phyloP scores from a whole-genome alignment of 2,888 invertebrate species.

The Gymnosoma rotundatum region DNA sequence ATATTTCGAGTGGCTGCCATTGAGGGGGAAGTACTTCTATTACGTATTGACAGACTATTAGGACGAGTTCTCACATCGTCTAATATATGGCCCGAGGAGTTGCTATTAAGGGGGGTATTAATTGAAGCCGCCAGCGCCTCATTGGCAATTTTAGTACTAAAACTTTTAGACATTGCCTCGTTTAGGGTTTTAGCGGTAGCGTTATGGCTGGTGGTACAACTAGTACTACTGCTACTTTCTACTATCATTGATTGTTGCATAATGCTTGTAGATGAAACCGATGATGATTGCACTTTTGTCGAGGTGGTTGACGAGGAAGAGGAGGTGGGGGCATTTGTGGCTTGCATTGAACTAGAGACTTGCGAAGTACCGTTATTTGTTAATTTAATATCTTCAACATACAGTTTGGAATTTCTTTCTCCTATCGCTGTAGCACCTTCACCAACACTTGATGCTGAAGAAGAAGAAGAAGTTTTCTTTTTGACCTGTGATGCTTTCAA shows the following conservation, averaged over 20 bases:
- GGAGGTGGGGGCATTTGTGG: conserved; percentile 50
- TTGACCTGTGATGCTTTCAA: conserved; percentile 88
- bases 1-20: conserved; percentile 71
- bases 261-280: conserved; percentile 76
- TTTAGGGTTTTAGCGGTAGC: conserved; percentile 65
- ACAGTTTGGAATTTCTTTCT: conserved; percentile 76
- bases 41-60: conserved; percentile 79
- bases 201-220: conserved; percentile 67
- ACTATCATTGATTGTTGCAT: conserved; percentile 77
- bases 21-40: conserved; percentile 80
- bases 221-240: conserved; percentile 73
- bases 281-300: conserved; percentile 78
- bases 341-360: conserved; percentile 45
- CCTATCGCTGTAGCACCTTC: conserved; percentile 60
- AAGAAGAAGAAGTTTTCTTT: conserved; percentile 76
- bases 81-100: conserved; percentile 31
- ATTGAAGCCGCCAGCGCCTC: conserved; percentile 71
- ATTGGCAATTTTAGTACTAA: conserved; percentile 70
- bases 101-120: conserved; percentile 43
- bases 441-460: conserved; percentile 80
- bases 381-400: conserved; percentile 73
- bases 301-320: conserved; percentile 65
- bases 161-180: conserved; percentile 71
- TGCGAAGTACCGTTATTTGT: conserved; percentile 64
- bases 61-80: conserved; percentile 79